Conservation (phyloP, 2,888 invertebrate species). For the Idaea straminata region DNA sequence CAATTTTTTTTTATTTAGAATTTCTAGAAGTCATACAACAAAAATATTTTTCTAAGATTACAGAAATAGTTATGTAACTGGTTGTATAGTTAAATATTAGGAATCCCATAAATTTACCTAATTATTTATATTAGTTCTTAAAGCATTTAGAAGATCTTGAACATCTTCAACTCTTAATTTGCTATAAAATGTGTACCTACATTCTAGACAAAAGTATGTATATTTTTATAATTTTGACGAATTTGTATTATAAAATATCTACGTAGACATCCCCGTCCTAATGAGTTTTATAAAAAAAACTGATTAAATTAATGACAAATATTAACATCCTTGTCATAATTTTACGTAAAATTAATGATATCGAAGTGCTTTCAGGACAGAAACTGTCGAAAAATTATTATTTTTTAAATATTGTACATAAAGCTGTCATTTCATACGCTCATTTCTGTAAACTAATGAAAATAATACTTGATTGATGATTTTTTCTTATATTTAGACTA, state of each 20-base stretch:
- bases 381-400: slow-evolving; percentile 63
- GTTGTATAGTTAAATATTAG: too few species aligned
- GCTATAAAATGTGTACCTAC: slow-evolving; percentile 1
- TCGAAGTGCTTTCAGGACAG: slow-evolving; percentile 73
- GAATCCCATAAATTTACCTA: too few species aligned
- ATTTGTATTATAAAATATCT: slow-evolving; percentile 18
- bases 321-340: slow-evolving; percentile 38
- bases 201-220: slow-evolving; percentile 9
- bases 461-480: slow-evolving; percentile 40
- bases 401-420: slow-evolving; percentile 51
- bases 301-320: slow-evolving; percentile 26
- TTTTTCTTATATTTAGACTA: slow-evolving; percentile 60
- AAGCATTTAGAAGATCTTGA: background rate
- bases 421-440: slow-evolving; percentile 50
- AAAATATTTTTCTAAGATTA: too few species aligned
- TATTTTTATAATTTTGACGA: slow-evolving; percentile 17
- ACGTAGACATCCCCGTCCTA: slow-evolving; percentile 57
- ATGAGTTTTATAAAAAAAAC: slow-evolving; percentile 31
- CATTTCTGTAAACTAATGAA: slow-evolving; percentile 45
- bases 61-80: too few species aligned
- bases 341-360: slow-evolving; percentile 13
- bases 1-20: too few species aligned
- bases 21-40: too few species aligned
- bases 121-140: too few species aligned
- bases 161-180: slow-evolving; percentile 2